These are phyloP conservation scores for Actinostola sp. DNA, from an alignment of 92 coral and sea anemone genomes.

Conservation along the genomic window DNA sequence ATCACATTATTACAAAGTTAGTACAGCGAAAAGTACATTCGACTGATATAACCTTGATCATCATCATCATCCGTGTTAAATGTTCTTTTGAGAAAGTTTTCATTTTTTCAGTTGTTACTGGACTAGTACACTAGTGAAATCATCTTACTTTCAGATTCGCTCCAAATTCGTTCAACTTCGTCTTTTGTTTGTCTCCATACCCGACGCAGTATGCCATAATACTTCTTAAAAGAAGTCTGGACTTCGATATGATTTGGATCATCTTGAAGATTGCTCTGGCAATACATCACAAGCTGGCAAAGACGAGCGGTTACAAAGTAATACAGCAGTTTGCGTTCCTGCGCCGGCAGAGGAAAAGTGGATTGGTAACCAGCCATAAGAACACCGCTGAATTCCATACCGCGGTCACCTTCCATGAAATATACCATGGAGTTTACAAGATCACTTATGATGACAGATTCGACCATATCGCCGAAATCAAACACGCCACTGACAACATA, in stretches of 20 bases:
- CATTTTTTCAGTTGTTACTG: not conserved
- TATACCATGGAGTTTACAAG: constrained; percentile 48
- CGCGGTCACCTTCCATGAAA: constrained; percentile 47
- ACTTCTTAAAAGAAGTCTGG: constrained; percentile 18
- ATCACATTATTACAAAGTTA: no score
- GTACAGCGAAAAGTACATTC: no score
- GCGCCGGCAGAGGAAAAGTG: constrained; percentile 55
- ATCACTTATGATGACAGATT: constrained; percentile 63
- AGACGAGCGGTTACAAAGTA: constrained; percentile 56
- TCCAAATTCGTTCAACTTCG: constrained; percentile 37
- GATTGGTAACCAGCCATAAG: constrained; percentile 80
- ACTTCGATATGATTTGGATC: constrained; percentile 27
- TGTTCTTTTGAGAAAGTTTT: not conserved
- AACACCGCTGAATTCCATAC: constrained; percentile 60
- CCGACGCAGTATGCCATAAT: constrained; percentile 20
- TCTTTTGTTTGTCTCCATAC: constrained; percentile 33
- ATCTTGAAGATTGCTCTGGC: not conserved
- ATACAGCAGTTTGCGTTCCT: constrained; percentile 63
- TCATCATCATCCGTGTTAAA: no score
- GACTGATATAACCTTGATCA: no score
- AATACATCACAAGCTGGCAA: constrained; percentile 52
- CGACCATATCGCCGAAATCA: constrained; percentile 67
- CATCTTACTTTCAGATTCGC: not conserved
- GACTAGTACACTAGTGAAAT: not conserved
- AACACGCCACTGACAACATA: constrained; percentile 54